These are phyloP conservation scores for Oithona nana DNA, from an alignment of 2,888 invertebrate genomes.

Conservation along the genomic window DNA sequence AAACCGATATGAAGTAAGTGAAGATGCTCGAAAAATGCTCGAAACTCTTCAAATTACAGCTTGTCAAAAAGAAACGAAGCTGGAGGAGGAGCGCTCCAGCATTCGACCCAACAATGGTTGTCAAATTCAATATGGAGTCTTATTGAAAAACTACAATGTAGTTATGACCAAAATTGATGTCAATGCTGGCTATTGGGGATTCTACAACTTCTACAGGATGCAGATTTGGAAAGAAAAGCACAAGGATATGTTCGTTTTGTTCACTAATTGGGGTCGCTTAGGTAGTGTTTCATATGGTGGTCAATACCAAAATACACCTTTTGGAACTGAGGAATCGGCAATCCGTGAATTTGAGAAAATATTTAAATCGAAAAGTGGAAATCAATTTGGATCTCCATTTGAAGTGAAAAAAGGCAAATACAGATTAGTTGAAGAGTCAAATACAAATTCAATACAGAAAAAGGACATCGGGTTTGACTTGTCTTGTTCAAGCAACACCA, in stretches of 20 bases:
- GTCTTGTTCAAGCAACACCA: conserved; percentile 25
- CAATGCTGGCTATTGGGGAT: conserved; percentile 28
- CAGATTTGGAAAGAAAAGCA: conserved; percentile 28
- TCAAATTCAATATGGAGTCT: too few relatives aligned
- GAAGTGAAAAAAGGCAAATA: conserved; percentile 29
- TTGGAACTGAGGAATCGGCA: conserved; percentile 28
- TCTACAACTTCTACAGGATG: conserved; percentile 37
- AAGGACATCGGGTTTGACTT: conserved; percentile 25
- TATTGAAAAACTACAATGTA: conserved; percentile 25
- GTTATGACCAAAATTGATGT: conserved; percentile 33
- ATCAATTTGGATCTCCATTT: conserved; percentile 26
- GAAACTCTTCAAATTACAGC: neutral
- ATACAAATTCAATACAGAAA: conserved; percentile 22
- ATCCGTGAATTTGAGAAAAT: conserved; percentile 34
- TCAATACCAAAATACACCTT: conserved; percentile 33
- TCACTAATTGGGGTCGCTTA: conserved; percentile 36
- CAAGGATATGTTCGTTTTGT: conserved; percentile 31
- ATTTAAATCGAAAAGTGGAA: conserved; percentile 33
- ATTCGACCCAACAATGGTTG: too few relatives aligned
- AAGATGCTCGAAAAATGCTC: conserved; percentile 3
- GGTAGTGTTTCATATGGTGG: conserved; percentile 27
- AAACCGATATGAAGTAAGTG: neutral
- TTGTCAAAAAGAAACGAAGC: neutral
- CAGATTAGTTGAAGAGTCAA: conserved; percentile 28
- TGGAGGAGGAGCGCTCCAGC: neutral